Evolutionary conservation across 2,888 invertebrate genomes (phyloP).

Genomic region (Allophyes oxyacanthae): DNA sequence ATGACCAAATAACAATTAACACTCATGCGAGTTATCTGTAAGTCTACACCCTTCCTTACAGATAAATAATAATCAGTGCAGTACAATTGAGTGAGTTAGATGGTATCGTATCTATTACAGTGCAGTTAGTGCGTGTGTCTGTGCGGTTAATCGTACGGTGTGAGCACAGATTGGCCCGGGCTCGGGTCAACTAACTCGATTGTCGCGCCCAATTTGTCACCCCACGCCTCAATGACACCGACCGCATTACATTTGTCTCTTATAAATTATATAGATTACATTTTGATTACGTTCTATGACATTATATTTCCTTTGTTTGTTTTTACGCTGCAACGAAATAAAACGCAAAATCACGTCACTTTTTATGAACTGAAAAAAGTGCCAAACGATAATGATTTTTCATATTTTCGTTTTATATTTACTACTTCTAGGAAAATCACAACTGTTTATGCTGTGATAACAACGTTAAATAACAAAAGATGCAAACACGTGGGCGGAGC

Average conservation of each 20-base stretch:
- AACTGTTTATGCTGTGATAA: constrained; percentile 19
- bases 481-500: constrained; percentile 28
- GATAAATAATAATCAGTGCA: constrained; percentile 39
- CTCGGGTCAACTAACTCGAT: constrained; percentile 87
- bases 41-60: too few species aligned
- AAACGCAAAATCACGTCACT: constrained; percentile 3
- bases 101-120: constrained; percentile 43
- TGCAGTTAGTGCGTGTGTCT: constrained; percentile 54
- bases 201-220: constrained; percentile 85
- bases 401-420: constrained; percentile 4
- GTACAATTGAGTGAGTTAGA: constrained; percentile 34
- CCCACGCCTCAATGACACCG: constrained; percentile 69
- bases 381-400: neutral
- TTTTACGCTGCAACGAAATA: constrained; percentile 9
- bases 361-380: constrained; percentile 4
- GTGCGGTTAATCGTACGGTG: constrained; percentile 70
- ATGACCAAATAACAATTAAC: too few species aligned
- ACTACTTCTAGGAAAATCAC: constrained; percentile 4
- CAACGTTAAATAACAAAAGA: constrained; percentile 37
- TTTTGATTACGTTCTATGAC: constrained; percentile 55
- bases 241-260: constrained; percentile 69
- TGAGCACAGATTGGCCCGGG: constrained; percentile 71
- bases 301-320: constrained; percentile 35
- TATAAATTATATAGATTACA: constrained; percentile 57
- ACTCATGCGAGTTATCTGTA: too few species aligned